phyloP scores from a whole-genome alignment of 2,797 vertebrate species.

The Sebastes baramenuke region DNA sequence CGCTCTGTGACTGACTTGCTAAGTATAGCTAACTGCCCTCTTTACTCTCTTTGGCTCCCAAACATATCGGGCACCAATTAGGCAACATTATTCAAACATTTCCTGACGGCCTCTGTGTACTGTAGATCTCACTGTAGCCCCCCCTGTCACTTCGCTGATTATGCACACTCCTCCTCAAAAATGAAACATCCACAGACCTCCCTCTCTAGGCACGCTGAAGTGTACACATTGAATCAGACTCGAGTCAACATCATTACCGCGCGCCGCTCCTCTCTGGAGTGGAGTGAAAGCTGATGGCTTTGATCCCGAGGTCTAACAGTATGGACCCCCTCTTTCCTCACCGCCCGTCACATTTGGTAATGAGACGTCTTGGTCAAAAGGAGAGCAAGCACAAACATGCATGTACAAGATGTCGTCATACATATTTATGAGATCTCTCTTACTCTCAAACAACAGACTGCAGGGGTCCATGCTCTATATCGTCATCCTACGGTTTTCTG shows the following conservation, averaged over 20 bases:
- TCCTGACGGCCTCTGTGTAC: slow-evolving; percentile 35
- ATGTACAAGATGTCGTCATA: slow-evolving; percentile 14
- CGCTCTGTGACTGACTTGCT: slow-evolving; percentile 24
- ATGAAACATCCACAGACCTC: slow-evolving; percentile 56
- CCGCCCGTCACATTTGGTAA: slow-evolving; percentile 31
- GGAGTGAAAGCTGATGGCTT: slow-evolving; percentile 35
- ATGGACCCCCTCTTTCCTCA: background rate
- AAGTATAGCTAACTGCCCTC: slow-evolving; percentile 57
- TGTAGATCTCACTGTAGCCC: slow-evolving; percentile 38
- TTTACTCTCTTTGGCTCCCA: slow-evolving; percentile 60
- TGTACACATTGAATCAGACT: slow-evolving; percentile 68
- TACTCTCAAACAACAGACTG: background rate
- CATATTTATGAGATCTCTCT: slow-evolving; percentile 47
- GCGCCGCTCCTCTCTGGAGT: slow-evolving; percentile 48
- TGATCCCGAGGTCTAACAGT: slow-evolving; percentile 49
- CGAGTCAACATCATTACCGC: slow-evolving; percentile 76
- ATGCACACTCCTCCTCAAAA: slow-evolving; percentile 53
- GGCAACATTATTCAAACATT: slow-evolving; percentile 66
- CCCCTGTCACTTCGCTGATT: slow-evolving; percentile 62
- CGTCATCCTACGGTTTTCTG: slow-evolving; percentile 1
- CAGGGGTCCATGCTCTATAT: background rate
- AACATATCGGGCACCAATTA: slow-evolving; percentile 67
- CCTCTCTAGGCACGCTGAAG: slow-evolving; percentile 41
- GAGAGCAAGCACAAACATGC: slow-evolving; percentile 21
- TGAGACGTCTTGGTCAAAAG: slow-evolving; percentile 47